Conservation (phyloP, 2,888 invertebrate genomes). For the Temnothorax rugatulus region DNA sequence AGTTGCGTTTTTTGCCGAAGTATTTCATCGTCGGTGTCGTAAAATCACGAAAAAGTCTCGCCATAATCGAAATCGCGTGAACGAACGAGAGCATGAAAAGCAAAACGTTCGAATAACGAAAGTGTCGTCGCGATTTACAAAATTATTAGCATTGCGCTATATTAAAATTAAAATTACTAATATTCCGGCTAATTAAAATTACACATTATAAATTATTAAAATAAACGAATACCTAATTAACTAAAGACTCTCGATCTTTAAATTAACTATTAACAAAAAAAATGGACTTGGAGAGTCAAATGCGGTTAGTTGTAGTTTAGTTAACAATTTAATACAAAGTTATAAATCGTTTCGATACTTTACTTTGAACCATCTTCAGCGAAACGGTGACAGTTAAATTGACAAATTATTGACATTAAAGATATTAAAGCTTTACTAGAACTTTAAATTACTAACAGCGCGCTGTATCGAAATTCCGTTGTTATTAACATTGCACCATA, state of each 20-base stretch:
- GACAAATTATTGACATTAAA: conserved; percentile 3
- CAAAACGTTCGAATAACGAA: conserved; percentile 5
- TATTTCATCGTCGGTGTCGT: conserved; percentile 52
- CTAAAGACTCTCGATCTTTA: background rate
- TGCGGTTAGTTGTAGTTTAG: too few species aligned
- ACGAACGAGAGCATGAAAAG: background rate
- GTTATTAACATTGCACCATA: conserved; percentile 16
- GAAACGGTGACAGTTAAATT: background rate
- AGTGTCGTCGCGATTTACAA: too few species aligned
- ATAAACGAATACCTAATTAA: background rate
- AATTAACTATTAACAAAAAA: background rate
- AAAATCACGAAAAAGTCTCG: conserved; percentile 37
- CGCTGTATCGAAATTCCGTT: background rate
- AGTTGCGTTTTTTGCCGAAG: conserved; percentile 47
- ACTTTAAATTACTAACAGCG: background rate
- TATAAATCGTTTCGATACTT: background rate
- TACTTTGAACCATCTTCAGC: background rate
- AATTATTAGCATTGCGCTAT: background rate
- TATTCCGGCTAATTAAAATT: background rate
- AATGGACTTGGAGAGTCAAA: background rate
- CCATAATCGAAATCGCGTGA: conserved; percentile 39
- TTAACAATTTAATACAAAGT: background rate
- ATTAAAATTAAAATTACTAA: conserved; percentile 3
- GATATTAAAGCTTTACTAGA: background rate
- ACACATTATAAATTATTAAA: background rate